These are phyloP conservation scores for Lumbricus terrestris DNA, from an alignment of 2,888 invertebrate genomes.

Conservation along the genomic window DNA sequence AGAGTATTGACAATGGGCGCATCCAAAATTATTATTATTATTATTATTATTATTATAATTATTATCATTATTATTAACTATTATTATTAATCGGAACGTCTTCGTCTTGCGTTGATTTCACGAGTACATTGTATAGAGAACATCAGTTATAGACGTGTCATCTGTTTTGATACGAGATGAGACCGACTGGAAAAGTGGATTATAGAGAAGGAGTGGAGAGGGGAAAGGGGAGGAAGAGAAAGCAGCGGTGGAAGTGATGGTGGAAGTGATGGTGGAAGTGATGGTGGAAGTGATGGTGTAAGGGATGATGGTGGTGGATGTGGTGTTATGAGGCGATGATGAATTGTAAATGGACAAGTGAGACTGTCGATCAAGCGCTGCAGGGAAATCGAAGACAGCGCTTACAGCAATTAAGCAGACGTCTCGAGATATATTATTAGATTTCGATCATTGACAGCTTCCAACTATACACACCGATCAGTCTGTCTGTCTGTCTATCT, in stretches of 20 bases:
- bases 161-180: neutral
- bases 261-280: neutral
- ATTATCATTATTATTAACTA: conserved; percentile 25
- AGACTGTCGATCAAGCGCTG: neutral
- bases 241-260: too few relatives aligned
- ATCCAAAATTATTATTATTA: neutral
- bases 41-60: neutral
- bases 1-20: too few relatives aligned
- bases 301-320: neutral
- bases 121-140: neutral
- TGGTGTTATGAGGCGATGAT: neutral
- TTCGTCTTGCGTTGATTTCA: neutral
- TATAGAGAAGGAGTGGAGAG: neutral
- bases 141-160: neutral
- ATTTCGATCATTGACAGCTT: neutral
- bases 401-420: neutral
- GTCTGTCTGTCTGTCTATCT: neutral
- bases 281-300: neutral
- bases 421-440: conserved; percentile 3
- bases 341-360: neutral
- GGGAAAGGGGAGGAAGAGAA: neutral
- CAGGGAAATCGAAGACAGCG: neutral
- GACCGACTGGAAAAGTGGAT: neutral
- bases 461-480: neutral
- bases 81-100: conserved; percentile 12